Percentiles rank a stretch among this genome's conserved stretches.
Evolutionary conservation across 2,113 vertebrate species (phyloP).

Genomic region (Gavialis gangeticus): DNA sequence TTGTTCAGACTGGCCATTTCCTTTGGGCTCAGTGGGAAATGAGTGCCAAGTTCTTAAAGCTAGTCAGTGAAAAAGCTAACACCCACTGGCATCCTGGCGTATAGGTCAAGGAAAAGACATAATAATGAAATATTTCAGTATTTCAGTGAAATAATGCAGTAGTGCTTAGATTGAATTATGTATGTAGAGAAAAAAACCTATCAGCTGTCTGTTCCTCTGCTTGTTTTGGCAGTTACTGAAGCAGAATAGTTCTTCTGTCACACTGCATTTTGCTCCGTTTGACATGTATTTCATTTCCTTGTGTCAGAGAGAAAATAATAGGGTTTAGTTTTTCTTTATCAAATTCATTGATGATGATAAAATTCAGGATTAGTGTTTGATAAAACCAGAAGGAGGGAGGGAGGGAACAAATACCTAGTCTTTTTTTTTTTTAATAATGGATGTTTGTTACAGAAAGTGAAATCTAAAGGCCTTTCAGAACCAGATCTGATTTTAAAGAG

Average conservation of each 20-base stretch:
- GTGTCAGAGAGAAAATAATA: background rate
- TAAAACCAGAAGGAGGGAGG: background rate
- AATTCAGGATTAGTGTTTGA: background rate
- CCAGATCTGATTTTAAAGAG: too few species aligned
- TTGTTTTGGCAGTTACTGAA: background rate
- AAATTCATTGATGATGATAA: background rate
- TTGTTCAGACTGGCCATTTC: background rate
- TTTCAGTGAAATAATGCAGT: too few species aligned
- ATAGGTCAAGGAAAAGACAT: background rate
- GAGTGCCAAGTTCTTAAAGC: conserved; percentile 17
- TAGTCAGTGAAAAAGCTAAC: background rate
- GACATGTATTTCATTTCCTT: background rate
- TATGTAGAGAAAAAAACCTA: background rate
- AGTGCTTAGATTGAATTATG: background rate
- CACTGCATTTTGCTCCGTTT: background rate
- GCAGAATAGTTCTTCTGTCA: background rate
- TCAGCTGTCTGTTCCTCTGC: background rate
- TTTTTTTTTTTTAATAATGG: background rate
- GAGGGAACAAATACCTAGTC: background rate
- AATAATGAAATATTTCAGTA: background rate
- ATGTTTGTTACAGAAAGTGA: background rate
- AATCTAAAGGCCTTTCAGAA: background rate
- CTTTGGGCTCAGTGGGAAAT: background rate
- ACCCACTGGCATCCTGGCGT: background rate
- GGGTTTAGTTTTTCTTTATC: background rate